Conservation (phyloP, 2,797 vertebrate genomes). For the Otus scops region DNA sequence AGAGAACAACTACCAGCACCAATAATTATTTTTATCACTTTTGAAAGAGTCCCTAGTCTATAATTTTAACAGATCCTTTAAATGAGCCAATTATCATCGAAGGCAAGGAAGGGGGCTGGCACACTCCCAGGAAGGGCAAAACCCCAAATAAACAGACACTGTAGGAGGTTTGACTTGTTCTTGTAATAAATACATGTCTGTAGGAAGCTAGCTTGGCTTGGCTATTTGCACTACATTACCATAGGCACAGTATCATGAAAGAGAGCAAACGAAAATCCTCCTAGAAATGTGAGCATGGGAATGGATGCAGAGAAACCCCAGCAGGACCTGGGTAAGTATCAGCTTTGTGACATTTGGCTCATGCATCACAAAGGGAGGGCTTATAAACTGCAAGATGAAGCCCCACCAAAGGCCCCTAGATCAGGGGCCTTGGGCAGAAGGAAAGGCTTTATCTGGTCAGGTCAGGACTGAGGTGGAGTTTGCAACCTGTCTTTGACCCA, state of each 20-base stretch:
- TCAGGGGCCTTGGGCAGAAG: not conserved
- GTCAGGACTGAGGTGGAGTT: not conserved
- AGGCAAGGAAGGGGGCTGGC: not conserved
- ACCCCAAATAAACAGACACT: not conserved
- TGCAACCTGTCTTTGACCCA: not conserved
- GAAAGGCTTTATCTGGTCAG: not conserved
- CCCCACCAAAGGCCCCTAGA: not conserved
- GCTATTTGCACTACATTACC: not conserved
- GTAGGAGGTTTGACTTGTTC: not conserved
- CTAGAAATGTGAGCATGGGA: not conserved
- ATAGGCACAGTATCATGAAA: not conserved
- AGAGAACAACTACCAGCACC: not conserved
- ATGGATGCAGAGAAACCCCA: rapidly evolving
- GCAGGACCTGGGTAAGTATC: not conserved
- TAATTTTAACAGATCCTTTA: not conserved
- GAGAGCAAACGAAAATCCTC: not conserved
- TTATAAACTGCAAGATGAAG: not conserved
- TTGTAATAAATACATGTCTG: not conserved
- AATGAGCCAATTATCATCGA: not conserved
- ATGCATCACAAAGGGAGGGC: not conserved
- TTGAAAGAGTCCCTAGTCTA: not conserved
- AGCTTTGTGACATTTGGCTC: not conserved
- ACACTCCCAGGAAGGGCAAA: not conserved
- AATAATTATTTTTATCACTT: not conserved
- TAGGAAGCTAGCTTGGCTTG: not conserved